These are phyloP conservation scores for Sminthurinus signatus DNA, from an alignment of 1,140 invertebrate genomes.

Conservation along the genomic window DNA sequence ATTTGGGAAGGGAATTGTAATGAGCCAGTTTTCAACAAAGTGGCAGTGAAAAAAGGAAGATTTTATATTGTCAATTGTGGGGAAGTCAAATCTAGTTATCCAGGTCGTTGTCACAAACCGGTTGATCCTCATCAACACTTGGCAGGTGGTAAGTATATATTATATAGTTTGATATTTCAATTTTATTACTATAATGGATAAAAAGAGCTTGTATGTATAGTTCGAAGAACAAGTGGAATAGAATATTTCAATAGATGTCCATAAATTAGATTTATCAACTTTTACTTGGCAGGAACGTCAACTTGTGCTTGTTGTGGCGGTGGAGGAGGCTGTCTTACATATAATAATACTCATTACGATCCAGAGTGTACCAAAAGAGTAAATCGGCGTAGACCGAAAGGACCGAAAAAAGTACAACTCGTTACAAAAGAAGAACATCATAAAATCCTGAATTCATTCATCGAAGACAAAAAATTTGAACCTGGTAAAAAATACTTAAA, in stretches of 20 bases:
- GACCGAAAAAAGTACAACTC: slow-evolving; percentile 16
- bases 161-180: too few species aligned
- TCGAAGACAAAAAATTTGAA: slow-evolving; percentile 11
- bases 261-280: too few species aligned
- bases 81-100: not conserved
- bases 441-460: slow-evolving; percentile 10
- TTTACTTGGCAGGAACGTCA: not conserved
- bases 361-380: not conserved
- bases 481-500: too few species aligned
- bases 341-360: not conserved
- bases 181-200: too few species aligned
- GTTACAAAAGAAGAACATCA: slow-evolving; percentile 22
- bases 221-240: too few species aligned
- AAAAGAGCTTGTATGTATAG: too few species aligned
- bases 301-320: not conserved
- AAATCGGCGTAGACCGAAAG: slow-evolving; percentile 1
- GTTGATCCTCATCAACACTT: not conserved
- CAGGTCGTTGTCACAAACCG: not conserved
- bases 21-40: slow-evolving; percentile 1
- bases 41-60: not conserved
- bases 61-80: slow-evolving; percentile 17
- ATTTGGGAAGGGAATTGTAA: not conserved
- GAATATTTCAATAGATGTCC: too few species aligned
- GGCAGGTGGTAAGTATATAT: too few species aligned
- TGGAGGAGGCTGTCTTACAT: not conserved